phyloP scores from a whole-genome alignment of 1,140 invertebrate species.

The Pseudomyrmex pallidus region DNA sequence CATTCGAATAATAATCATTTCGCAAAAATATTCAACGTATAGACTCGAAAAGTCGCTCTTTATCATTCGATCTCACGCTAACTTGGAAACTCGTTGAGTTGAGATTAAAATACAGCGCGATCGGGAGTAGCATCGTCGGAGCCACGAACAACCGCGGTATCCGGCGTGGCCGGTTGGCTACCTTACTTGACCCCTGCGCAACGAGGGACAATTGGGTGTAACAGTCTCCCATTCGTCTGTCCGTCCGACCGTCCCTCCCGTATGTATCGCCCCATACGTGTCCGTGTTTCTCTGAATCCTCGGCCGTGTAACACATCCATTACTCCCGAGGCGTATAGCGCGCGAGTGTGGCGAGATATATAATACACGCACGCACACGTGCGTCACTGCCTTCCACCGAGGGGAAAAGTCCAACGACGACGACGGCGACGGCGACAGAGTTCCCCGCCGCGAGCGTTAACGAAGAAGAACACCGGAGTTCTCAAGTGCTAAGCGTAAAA shows the following conservation, averaged over 20 bases:
- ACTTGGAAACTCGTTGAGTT: not conserved
- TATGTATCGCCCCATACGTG: slow-evolving; percentile 65
- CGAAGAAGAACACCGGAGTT: slow-evolving; percentile 23
- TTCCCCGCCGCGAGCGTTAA: slow-evolving; percentile 23
- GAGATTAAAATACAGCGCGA: slow-evolving; percentile 40
- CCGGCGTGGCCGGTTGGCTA: slow-evolving; percentile 77
- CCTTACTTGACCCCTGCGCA: slow-evolving; percentile 84
- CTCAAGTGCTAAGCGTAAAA: slow-evolving; percentile 24
- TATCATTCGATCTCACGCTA: not conserved
- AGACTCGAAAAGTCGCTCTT: not conserved
- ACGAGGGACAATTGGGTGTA: slow-evolving; percentile 85
- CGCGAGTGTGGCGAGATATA: slow-evolving; percentile 31
- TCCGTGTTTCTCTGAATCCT: slow-evolving; percentile 82
- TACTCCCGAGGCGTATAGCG: slow-evolving; percentile 62
- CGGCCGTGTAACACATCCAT: slow-evolving; percentile 78
- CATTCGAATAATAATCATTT: not conserved
- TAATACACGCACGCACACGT: slow-evolving; percentile 8
- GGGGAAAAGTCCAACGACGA: slow-evolving; percentile 54
- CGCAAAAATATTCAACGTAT: not conserved
- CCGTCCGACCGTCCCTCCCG: slow-evolving; percentile 69
- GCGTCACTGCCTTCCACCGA: slow-evolving; percentile 41
- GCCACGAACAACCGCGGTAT: slow-evolving; percentile 70
- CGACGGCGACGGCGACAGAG: slow-evolving; percentile 9
- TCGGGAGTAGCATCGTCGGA: slow-evolving; percentile 31
- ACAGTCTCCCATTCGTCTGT: slow-evolving; percentile 83